phyloP scores from a whole-genome alignment of 1,140 invertebrate species.

The Cheumatopsyche charites region DNA sequence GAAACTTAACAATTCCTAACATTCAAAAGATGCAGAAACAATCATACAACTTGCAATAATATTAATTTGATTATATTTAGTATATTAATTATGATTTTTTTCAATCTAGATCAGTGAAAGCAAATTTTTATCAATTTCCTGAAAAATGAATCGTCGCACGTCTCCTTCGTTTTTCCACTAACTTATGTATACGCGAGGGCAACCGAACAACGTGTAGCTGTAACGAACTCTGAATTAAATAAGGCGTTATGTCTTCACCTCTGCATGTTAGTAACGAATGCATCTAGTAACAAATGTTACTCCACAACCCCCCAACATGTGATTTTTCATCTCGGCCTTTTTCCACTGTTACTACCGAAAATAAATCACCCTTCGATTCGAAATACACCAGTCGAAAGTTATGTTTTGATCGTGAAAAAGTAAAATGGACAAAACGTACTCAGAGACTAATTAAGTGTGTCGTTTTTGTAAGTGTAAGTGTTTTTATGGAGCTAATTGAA shows the following conservation, averaged over 20 bases:
- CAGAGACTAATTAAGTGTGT: too few relatives aligned
- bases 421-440: too few relatives aligned
- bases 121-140: background rate
- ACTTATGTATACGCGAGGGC: constrained; percentile 30
- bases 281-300: constrained; percentile 23
- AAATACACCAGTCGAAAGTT: too few relatives aligned
- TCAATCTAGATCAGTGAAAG: too few relatives aligned
- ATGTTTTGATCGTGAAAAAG: too few relatives aligned
- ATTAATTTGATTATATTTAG: too few relatives aligned
- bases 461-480: too few relatives aligned
- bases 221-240: constrained; percentile 46
- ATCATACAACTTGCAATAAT: too few relatives aligned
- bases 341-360: background rate
- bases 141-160: constrained; percentile 16
- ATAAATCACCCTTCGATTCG: constrained; percentile 15
- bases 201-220: constrained; percentile 33
- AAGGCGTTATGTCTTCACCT: constrained; percentile 42
- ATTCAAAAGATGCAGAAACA: too few relatives aligned
- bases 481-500: too few relatives aligned
- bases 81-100: too few relatives aligned
- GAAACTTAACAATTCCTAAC: too few relatives aligned
- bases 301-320: background rate
- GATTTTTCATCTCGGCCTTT: constrained; percentile 8
- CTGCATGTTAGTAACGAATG: constrained; percentile 30
- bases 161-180: background rate